phyloP scores from a whole-genome alignment of 2,113 vertebrate species.

The Datnioides undecimradiatus region DNA sequence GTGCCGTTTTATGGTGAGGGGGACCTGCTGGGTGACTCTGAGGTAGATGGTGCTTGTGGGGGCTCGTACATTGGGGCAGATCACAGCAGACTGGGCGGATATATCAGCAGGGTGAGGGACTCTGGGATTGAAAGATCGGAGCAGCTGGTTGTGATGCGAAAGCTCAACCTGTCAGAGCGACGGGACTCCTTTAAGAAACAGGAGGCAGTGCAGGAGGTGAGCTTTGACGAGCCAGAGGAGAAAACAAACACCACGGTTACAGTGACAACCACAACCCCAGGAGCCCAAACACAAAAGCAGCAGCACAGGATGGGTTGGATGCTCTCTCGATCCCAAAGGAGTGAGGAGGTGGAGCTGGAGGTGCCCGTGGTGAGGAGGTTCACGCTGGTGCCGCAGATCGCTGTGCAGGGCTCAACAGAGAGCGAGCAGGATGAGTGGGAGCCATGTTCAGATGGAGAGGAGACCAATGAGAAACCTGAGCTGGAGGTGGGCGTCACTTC shows the following conservation, averaged over 20 bases:
- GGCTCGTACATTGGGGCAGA: slow-evolving; percentile 70
- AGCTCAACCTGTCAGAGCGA: slow-evolving; percentile 94
- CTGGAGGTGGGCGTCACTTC: background rate
- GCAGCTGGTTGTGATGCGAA: slow-evolving; percentile 94
- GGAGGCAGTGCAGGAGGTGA: slow-evolving; percentile 97
- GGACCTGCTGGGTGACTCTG: slow-evolving; percentile 69
- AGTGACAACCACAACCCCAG: background rate
- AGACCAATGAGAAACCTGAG: slow-evolving; percentile 51
- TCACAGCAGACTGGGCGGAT: slow-evolving; percentile 76
- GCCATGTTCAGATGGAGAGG: slow-evolving; percentile 82
- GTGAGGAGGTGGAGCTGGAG: slow-evolving; percentile 67
- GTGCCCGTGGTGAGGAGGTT: slow-evolving; percentile 70
- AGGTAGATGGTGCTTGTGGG: slow-evolving; percentile 53
- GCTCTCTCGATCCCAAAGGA: slow-evolving; percentile 52
- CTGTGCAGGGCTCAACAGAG: slow-evolving; percentile 89
- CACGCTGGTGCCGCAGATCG: slow-evolving; percentile 89
- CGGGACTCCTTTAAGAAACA: slow-evolving; percentile 98
- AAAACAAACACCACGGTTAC: slow-evolving; percentile 51
- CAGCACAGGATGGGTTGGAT: slow-evolving; percentile 76
- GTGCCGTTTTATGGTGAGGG: slow-evolving; percentile 79
- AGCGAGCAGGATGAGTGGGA: slow-evolving; percentile 85
- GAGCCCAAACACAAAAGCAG: slow-evolving; percentile 27
- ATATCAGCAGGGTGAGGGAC: slow-evolving; percentile 77
- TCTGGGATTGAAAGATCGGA: slow-evolving; percentile 83
- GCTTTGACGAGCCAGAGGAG: slow-evolving; percentile 92